Evolutionary conservation across 2,888 invertebrate species (phyloP), one percentile per base, ranked within the genome.

Genomic region (Patella ulyssiponensis): DNA sequence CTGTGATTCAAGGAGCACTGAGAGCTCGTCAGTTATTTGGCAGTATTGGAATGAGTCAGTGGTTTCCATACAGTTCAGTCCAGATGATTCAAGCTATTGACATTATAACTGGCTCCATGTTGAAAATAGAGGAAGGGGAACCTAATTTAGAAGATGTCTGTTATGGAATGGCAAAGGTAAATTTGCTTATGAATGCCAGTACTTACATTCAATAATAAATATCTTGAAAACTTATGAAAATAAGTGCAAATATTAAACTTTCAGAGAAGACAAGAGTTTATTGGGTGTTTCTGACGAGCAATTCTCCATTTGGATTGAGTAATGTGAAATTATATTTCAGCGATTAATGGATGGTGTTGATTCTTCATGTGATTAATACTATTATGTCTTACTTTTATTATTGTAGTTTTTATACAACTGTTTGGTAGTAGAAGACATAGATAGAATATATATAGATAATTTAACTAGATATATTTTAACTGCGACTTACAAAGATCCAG

Each of bases 11-110:
- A 74, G 87, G 88, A 1, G 81, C 89, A 71, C 83, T 91, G 20
- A 80, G 81, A 27, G 85, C 89, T 5, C 81, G 90, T 1, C 90
- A 91, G 81, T 82, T 89, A 82, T 89, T 90, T 81, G 91, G 91
- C 33, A 83, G 88, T 56, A 86, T 88, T 33, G 91, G 90, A 17
- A 81, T 90, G 33, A 85, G 84, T 69, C 87, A 89, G 81, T 89
- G 86, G 85, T 89, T 89, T 79, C 88, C 90, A 5, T 86, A 90
- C 78, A 84, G 84, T 33, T 76, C 72, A 0, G 77, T 84, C 14
- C 85, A 87, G 81, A 75, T 86, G 15, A 77, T 81, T 20, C 86
- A 86, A 73, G 86, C 85, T 70, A 83, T 88, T 12, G 76, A 83
- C 20, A 78, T 84, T 71, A 80, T 86, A 14, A 74, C 83, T 23